Evolutionary conservation across 2,797 vertebrate species (phyloP), one percentile per base, ranked within the genome.

Genomic region (Australoheros facetus): DNA sequence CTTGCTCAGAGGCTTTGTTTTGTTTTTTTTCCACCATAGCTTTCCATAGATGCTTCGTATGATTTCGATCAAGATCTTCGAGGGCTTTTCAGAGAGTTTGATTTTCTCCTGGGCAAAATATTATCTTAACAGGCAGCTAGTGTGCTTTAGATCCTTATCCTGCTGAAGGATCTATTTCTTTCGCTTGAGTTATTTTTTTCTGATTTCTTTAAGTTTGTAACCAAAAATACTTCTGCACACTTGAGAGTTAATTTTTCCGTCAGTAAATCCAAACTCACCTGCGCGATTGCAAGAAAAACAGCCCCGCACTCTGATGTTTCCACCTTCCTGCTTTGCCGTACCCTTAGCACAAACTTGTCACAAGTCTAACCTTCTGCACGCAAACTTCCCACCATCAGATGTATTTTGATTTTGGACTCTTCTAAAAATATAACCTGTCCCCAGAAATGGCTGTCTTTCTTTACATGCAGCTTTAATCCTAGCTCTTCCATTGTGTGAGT

Each of bases 21-120:
- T n/a, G n/a, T 5, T 69, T 3, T 69, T 64, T 51, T 69, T 3
- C 0, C 16, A n/a, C 42, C 23, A 30, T 51, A 45, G 16, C 16
- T 30, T 69, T 69, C 26, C 26, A 51, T 69, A 51, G 26, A 26
- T 28, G 42, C 42, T 51, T 42, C 19, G 16, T 69, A 51, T 48
- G 64, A 69, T 51, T 8, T 51, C 42, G 28, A n/a, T 51, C 64
- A 30, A 30, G 64, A 26, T 69, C 58, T 76, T 7, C 9, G 45
- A 53, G 34, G 53, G 53, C 74, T 54, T 32, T 69, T 69, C 37
- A 69, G 19, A 64, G 51, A 45, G 34, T 66, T 64, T 30, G 60
- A 42, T 56, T 56, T 69, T 66, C 60, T 34, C 53, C 54, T 13
- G 75, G 53, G 62, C 19, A 45, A 70, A 77, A 19, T 60, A 75